Evolutionary conservation across 2,797 vertebrate genomes (phyloP).

Genomic region (Chrosomus eos): DNA sequence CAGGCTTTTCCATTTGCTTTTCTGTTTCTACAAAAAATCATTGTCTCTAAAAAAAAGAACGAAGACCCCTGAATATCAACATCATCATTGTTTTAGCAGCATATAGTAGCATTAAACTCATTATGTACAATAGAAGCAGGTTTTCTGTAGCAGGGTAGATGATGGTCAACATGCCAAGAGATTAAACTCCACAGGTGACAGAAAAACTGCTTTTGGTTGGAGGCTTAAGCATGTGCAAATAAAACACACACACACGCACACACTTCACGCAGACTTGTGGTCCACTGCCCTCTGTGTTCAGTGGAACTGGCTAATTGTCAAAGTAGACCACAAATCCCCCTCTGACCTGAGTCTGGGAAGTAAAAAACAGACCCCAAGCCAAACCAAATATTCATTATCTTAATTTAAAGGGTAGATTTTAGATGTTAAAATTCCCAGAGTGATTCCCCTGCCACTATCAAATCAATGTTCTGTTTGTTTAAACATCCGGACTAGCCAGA

Average conservation of each 20-base stretch:
- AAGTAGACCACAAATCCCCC: conserved; percentile 13
- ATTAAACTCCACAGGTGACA: conserved; percentile 10
- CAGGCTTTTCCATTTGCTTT: neutral
- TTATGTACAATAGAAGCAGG: neutral
- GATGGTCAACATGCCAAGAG: conserved; percentile 2
- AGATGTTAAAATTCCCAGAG: neutral
- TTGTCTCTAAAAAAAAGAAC: neutral
- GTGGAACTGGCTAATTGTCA: neutral
- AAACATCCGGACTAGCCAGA: neutral
- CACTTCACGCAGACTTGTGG: neutral
- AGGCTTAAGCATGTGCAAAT: neutral
- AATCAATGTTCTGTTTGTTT: neutral
- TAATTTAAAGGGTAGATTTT: neutral
- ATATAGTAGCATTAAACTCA: neutral
- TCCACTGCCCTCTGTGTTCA: conserved; percentile 2
- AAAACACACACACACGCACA: conserved; percentile 11
- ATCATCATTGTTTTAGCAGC: neutral
- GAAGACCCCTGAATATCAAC: neutral
- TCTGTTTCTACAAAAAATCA: neutral
- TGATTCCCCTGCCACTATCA: neutral
- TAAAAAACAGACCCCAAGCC: neutral
- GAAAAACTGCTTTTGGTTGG: neutral
- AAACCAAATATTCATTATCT: neutral
- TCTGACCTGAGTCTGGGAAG: conserved; percentile 8
- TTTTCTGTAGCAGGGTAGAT: neutral